Base-by-base conservation (phyloP, 2,888 invertebrate species). In the Cyaniris semiargus region DNA sequence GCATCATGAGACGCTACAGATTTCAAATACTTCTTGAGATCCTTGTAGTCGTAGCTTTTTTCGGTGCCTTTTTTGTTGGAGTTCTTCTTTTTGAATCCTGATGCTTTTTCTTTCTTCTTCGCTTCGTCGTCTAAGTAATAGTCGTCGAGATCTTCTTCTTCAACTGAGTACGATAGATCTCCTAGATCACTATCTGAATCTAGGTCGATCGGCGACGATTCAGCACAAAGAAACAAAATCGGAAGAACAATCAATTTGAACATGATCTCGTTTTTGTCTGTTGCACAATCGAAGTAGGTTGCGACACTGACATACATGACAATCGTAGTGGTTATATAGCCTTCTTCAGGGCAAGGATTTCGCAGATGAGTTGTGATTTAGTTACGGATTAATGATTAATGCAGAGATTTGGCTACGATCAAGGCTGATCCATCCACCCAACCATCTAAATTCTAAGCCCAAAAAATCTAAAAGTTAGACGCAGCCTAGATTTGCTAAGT, bases 221-320 rank as follows among this genome's bases (percentile, higher is more conserved):
- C 86, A 81, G 81, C 85, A 80, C 86, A 86, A 80, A 84, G 84
- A 81, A 88, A 79, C 81, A 86, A 83, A 81, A 86, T 84, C 86
- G 91, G 83, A 84, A 85, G 83, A 81, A 91, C 76, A 79, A 84
- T 86, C 82, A 87, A 85, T 85, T 87, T 91, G 86, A 85, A 84
- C 89, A 90, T 91, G 80, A 79, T 82, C 82, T 78, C 83, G 88
- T 88, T 90, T 88, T 79, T 23, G 78, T 81, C 81, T 89, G 87
- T 90, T 90, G 86, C 84, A 85, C 89, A 91, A 91, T 87, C 81
- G 87, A 90, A 90, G 85, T 90, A 87, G 92, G 90, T 93, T 92
- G 86, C 90, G 94, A 91, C 94, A 94, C 92, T 94, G 94, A 94
- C 94, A 93, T 89, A 93, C 92, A 93, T 94, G 90, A 80, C 81